Base-by-base conservation (phyloP, 2,888 invertebrate species). In the Campoplex capitator region DNA sequence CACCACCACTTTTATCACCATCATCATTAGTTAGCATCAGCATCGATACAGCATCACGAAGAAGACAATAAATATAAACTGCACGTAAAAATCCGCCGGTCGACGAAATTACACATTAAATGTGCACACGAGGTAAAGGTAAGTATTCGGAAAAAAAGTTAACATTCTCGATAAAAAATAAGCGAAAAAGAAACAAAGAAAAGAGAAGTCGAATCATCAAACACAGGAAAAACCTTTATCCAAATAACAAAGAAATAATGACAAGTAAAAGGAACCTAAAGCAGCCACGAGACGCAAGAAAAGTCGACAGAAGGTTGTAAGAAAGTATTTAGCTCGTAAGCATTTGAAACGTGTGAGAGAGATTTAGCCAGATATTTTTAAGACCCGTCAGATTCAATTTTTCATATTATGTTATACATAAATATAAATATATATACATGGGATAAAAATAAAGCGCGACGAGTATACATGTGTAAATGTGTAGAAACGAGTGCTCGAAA, bases 301-400 rank as follows among this genome's bases (percentile, higher is more conserved):
- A 92, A 89, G 90, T 88, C 89, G 92, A 93, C 91, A 93, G 92
- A 93, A 93, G 94, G 94, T 94, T 93, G 94, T 94, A 93, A 91
- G 94, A 94, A 94, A 94, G 94, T 94, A 94, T 88, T 92, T 93
- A 93, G 92, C 74, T 32, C 78, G 78, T 93, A 94, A 93, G 92
- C 48, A 85, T 91, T 90, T 71, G 88, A 91, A 89, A 82, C 79
- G 86, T 89, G 88, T 90, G 89, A 82, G 85, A 93, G 90, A 92
- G 91, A 91, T 90, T 78, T 93, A 93, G 90, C 88, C 86, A 90
- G 90, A 93, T 94, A 94, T 94, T 94, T 94, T 94, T 92, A 94
- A 94, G 92, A 93, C 87, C 91, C 92, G 91, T 92, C 92, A 92
- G 91, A 93, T 93, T 92, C 91, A 92, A 93, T 92, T 93, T 93